Base-by-base conservation (phyloP, 2,113 vertebrate species). In the Strigops habroptila region DNA sequence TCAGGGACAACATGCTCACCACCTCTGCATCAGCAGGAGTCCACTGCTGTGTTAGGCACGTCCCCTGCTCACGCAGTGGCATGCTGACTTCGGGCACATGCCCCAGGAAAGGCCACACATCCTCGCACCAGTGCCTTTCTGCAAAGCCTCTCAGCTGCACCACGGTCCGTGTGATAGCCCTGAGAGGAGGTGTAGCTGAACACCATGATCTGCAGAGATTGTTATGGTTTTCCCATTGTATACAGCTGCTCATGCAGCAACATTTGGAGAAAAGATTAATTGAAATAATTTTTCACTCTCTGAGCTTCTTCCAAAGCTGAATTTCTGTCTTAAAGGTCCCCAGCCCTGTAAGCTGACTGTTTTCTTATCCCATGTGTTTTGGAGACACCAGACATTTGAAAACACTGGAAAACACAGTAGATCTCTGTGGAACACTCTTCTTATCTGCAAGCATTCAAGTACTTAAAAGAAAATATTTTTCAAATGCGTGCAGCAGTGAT, bases 391-490 rank as follows among this genome's bases (percentile, higher is more conserved):
- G 24, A 53, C 33, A 31, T 62, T 51, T 87, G 62, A 81, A 90
- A 97, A 62, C 49, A 64, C 8, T 19, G 53, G 39, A 17, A 25
- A 51, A 85, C 7, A 41, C 1, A 6, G 89, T 85, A 67, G 44
- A 28, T 81, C 91, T 91, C 92, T 67, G 93, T 59, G 67, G 52
- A 76, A 87, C 21, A 8, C 46, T 88, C 43, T 92, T 96, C 71
- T 77, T 76, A 90, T 75, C 73, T 88, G 46, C 73, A 82, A 96
- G 62, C 49, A 89, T 73, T 93, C 88, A 49, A 18, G 52, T 90
- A 21, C 71, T 88, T 96, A 80, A 90, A 93, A 82, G 39, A 93
- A 97, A 95, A 90, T 14, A 69, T 86, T 94, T 97, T 97, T 93
- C 88, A 91, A 93, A 76, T 33, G 62, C 77, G 30, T 91, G 39